Evolutionary conservation across 37 sponge, comb jelly and placozoan genomes (phyloP).

Genomic region (Chondrilla cf. caribensis): DNA sequence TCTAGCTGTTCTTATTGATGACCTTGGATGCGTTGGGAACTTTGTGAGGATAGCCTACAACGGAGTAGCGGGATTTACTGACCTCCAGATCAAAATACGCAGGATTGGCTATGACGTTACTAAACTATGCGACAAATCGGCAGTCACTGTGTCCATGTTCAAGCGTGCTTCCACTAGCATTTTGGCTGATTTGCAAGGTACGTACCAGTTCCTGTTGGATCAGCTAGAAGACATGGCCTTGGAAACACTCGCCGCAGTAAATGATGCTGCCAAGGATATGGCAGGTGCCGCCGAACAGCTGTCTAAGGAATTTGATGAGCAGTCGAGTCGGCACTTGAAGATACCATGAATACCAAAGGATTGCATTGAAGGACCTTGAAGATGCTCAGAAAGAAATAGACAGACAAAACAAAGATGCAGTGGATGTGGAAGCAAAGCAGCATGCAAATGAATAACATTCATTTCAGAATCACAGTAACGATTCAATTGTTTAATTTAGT

Average conservation of each 20-base stretch:
- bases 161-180: conserved; percentile 16
- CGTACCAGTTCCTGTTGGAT: conserved; percentile 36
- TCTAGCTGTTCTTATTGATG: conserved; percentile 46
- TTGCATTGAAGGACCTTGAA: conserved; percentile 6
- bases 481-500: no score
- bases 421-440: no score
- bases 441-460: no score
- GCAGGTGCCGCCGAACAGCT: conserved; percentile 38
- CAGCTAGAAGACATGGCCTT: no score
- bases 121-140: conserved; percentile 44
- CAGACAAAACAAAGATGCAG: not conserved
- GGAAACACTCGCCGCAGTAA: no score
- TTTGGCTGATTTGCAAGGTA: conserved; percentile 16
- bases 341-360: not conserved
- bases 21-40: conserved; percentile 58
- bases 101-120: conserved; percentile 33
- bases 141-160: conserved; percentile 34
- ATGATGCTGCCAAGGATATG: conserved; percentile 34
- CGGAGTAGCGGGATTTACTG: conserved; percentile 49
- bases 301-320: conserved; percentile 35
- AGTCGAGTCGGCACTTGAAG: conserved; percentile 5
- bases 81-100: conserved; percentile 41
- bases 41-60: conserved; percentile 61
- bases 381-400: conserved; percentile 9
- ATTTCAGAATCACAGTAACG: no score